Evolutionary conservation across 1,140 invertebrate genomes (phyloP), one percentile per base, ranked within the genome.

Genomic region (Aradophagus sp.): DNA sequence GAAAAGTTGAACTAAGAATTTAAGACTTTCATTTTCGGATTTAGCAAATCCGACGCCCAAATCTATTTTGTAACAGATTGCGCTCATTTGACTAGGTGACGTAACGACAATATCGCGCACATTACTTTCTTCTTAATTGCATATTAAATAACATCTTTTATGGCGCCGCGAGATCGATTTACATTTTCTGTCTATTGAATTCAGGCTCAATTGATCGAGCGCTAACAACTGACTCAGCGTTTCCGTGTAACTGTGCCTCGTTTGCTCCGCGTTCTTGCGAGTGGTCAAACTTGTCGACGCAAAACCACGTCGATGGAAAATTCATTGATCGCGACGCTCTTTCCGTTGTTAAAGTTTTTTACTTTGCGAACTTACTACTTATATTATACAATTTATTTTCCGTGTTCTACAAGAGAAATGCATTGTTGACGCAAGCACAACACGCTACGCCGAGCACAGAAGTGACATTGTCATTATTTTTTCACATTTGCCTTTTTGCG

Each of bases 101-200:
- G 52, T 20, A 66, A 65, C 50, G 12, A 52, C 39, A 56, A 42
- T 39, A 48, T 48, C 42, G 35, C 34, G 29, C 11, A 44, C 11
- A 44, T 66, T 66, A 56, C 62, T 66, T 66, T 66, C 62, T 56
- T 66, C 48, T 66, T 50, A 66, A 66, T 66, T 50, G 19, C 42
- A 56, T 66, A 66, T 66, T 66, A 50, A 56, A 66, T 66, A 56
- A 66, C 42, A 26, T 13, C 42, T 48, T 56, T 56, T 27, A 66
- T 50, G 29, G 15, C 13, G n/a, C 3, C 32, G n/a, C 2, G 7
- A 27, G 36, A 15, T 7, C 23, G 11, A 62, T 50, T 61, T n/a
- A 39, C 16, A 61, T 61, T 41, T 38, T 47, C 42, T 26, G 17
- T 16, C 7, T 1, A 8, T 20, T 27, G 32, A 6, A 41, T 26